Percentiles rank a stretch among this genome's conserved stretches.
phyloP scores from a whole-genome alignment of 2,888 invertebrate genomes.

The Brassicogethes aeneus region DNA sequence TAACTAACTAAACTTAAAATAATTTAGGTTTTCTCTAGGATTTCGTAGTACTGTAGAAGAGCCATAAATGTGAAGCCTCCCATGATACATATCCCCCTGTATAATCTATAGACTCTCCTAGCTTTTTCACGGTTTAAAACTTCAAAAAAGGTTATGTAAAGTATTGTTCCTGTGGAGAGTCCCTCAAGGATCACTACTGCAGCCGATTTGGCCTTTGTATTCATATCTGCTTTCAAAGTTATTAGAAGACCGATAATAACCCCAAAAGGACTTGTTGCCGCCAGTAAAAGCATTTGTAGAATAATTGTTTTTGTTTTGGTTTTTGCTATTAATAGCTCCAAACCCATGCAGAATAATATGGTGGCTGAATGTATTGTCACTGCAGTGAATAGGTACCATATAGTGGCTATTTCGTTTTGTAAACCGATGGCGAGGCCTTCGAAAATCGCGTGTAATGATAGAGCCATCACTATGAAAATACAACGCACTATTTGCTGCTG shows the following conservation, averaged over 20 bases:
- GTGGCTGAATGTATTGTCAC: constrained; percentile 46
- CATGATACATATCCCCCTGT: constrained; percentile 34
- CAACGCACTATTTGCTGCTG: constrained; percentile 37
- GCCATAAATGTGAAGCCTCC: constrained; percentile 38
- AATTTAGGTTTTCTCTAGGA: too few relatives aligned
- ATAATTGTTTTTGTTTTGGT: constrained; percentile 36
- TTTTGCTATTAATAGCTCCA: constrained; percentile 43
- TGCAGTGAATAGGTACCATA: constrained; percentile 46
- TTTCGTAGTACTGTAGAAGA: constrained; percentile 25
- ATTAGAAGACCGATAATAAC: constrained; percentile 41
- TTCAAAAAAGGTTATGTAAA: constrained; percentile 47
- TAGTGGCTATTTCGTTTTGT: constrained; percentile 38
- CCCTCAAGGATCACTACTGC: constrained; percentile 41
- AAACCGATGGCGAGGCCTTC: constrained; percentile 48
- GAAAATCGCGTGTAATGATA: constrained; percentile 47
- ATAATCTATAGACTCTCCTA: constrained; percentile 32
- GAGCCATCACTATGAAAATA: constrained; percentile 41
- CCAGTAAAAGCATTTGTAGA: constrained; percentile 40
- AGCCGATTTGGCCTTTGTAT: constrained; percentile 35
- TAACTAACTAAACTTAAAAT: too few relatives aligned
- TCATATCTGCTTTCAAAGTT: constrained; percentile 35
- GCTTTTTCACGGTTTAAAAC: constrained; percentile 42
- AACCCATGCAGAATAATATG: constrained; percentile 46
- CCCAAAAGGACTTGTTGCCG: constrained; percentile 44
- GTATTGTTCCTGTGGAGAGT: constrained; percentile 43